phyloP scores from a whole-genome alignment of 1,140 invertebrate genomes.

The Spodoptera frugiperda region DNA sequence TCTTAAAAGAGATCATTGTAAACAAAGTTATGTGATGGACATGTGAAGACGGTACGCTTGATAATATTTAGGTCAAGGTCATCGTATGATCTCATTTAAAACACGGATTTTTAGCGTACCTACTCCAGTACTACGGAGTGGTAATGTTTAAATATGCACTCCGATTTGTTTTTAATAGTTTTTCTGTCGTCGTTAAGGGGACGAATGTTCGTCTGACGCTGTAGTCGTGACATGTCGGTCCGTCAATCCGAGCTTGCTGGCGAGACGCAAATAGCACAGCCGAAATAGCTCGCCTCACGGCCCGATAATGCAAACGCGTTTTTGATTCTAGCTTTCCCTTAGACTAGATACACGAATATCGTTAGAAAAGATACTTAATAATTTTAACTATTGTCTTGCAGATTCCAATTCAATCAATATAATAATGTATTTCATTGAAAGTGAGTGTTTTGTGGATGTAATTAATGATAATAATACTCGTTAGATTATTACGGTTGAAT shows the following conservation, averaged over 20 bases:
- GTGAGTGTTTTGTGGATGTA: conserved; percentile 20
- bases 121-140: conserved; percentile 32
- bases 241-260: conserved; percentile 83
- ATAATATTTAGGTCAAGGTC: conserved; percentile 81
- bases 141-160: conserved; percentile 43
- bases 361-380: conserved; percentile 47
- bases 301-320: conserved; percentile 83
- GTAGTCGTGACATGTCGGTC: conserved; percentile 80
- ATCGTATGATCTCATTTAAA: conserved; percentile 52
- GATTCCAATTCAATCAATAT: background rate
- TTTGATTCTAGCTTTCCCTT: conserved; percentile 80
- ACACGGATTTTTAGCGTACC: conserved; percentile 46
- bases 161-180: conserved; percentile 56
- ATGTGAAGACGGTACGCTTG: conserved; percentile 44
- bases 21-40: conserved; percentile 47
- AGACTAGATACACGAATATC: conserved; percentile 62
- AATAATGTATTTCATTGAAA: conserved; percentile 6
- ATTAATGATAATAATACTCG: conserved; percentile 51
- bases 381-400: conserved; percentile 19
- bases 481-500: conserved; percentile 59
- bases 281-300: conserved; percentile 82
- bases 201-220: conserved; percentile 69
- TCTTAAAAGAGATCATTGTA: conserved; percentile 42
- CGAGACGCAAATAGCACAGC: conserved; percentile 80
- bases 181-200: conserved; percentile 62